These are phyloP conservation scores for Ctenopoma multispine DNA, from an alignment of 2,797 vertebrate genomes.

Conservation along the genomic window DNA sequence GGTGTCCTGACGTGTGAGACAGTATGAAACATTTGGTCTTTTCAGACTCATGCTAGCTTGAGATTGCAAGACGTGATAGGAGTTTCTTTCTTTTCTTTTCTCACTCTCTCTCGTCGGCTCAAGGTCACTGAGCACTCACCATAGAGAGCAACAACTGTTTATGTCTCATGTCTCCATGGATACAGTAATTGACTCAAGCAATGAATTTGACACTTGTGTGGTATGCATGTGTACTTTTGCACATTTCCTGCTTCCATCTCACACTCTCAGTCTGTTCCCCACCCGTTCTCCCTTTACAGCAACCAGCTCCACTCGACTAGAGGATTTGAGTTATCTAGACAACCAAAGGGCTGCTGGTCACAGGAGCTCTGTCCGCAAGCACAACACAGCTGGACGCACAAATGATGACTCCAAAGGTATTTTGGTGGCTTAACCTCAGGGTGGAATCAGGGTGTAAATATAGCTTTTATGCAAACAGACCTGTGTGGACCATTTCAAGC, in stretches of 20 bases:
- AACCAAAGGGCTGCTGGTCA: constrained; percentile 90
- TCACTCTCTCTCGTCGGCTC: constrained; percentile 39
- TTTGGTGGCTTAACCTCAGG: constrained; percentile 7
- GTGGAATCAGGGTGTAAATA: constrained; percentile 25
- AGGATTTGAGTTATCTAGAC: constrained; percentile 94
- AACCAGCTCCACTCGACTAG: constrained; percentile 95
- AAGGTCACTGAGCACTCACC: constrained; percentile 59
- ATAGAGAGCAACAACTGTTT: constrained; percentile 52
- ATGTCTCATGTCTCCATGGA: constrained; percentile 70
- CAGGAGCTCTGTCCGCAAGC: constrained; percentile 91
- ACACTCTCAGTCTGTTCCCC: constrained; percentile 33
- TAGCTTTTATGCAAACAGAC: constrained; percentile 26
- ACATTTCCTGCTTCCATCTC: constrained; percentile 47
- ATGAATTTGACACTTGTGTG: constrained; percentile 56
- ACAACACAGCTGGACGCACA: constrained; percentile 88
- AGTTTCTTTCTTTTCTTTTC: constrained; percentile 30
- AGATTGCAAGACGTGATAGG: constrained; percentile 26
- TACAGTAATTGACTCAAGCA: constrained; percentile 65
- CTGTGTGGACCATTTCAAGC: constrained; percentile 4
- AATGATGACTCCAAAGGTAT: constrained; percentile 93
- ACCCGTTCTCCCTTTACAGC: constrained; percentile 78
- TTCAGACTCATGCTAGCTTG: constrained; percentile 31
- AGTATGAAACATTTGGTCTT: constrained; percentile 48
- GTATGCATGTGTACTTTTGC: constrained; percentile 51
- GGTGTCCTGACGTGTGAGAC: constrained; percentile 42